phyloP scores from a whole-genome alignment of 2,888 invertebrate genomes.

The Nomada fabriciana region DNA sequence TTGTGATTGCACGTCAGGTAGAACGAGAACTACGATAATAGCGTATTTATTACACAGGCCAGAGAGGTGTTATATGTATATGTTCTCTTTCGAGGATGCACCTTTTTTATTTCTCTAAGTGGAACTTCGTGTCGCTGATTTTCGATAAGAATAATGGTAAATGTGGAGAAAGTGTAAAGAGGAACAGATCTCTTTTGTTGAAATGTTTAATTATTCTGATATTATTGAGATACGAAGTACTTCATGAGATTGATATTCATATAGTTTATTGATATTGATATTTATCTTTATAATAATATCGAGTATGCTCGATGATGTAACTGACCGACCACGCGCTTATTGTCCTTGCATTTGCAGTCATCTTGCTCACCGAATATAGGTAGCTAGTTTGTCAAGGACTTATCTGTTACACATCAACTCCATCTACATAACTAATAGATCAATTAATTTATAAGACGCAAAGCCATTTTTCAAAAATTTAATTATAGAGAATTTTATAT shows the following conservation, averaged over 20 bases:
- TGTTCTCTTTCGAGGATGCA: neutral
- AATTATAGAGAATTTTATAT: too few relatives aligned
- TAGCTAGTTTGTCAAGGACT: conserved; percentile 5
- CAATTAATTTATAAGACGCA: neutral
- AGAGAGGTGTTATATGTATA: conserved; percentile 7
- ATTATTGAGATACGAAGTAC: too few relatives aligned
- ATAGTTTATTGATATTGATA: conserved; percentile 1
- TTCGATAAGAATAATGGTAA: neutral
- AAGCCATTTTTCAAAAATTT: too few relatives aligned
- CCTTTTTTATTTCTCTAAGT: neutral
- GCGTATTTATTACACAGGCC: conserved; percentile 1
- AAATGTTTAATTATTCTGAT: neutral
- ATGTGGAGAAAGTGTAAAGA: neutral
- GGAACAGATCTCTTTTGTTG: neutral
- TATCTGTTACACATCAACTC: neutral
- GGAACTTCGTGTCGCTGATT: neutral
- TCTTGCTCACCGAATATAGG: conserved; percentile 52
- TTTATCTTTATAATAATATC: conserved; percentile 25
- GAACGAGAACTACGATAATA: neutral
- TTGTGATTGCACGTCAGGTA: neutral
- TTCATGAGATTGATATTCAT: too few relatives aligned
- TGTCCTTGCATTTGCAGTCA: conserved; percentile 50
- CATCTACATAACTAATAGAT: neutral
- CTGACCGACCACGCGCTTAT: conserved; percentile 41
- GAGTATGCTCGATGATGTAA: conserved; percentile 40